Evolutionary conservation across 1,140 invertebrate species (phyloP).

Genomic region (Ceratina japonica): DNA sequence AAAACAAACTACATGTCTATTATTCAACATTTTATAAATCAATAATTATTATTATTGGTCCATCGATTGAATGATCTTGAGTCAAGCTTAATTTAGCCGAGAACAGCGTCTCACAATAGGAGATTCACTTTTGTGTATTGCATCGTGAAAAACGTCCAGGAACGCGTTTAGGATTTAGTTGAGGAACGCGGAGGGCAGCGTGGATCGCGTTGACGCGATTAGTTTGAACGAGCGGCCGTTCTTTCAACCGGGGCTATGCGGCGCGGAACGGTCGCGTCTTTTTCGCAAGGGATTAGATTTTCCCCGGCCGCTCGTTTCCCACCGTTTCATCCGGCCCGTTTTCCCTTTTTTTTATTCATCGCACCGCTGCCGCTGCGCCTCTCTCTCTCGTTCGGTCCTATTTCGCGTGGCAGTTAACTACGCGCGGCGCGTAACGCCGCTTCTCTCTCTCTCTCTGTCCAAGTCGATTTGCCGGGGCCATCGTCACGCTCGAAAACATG

Average conservation of each 20-base stretch:
- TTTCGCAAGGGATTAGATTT: background rate
- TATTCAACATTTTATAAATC: too few species aligned
- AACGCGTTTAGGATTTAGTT: too few species aligned
- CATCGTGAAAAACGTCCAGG: too few species aligned
- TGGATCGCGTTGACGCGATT: constrained; percentile 38
- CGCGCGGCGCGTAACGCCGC: constrained; percentile 1
- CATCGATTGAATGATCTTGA: too few species aligned
- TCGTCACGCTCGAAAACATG: constrained; percentile 13
- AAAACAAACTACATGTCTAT: too few species aligned
- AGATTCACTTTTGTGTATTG: background rate
- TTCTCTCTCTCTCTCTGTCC: background rate
- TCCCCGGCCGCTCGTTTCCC: background rate
- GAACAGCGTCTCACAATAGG: too few species aligned
- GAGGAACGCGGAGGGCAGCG: too few species aligned
- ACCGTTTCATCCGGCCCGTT: constrained; percentile 7
- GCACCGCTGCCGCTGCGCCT: background rate
- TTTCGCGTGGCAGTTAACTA: constrained; percentile 36
- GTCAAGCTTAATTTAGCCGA: too few species aligned
- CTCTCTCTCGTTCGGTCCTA: constrained; percentile 38
- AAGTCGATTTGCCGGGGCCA: constrained; percentile 43
- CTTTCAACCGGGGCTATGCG: background rate
- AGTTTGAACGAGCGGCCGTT: constrained; percentile 30
- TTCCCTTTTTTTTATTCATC: constrained; percentile 1
- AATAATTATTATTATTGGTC: too few species aligned
- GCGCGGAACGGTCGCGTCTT: constrained; percentile 13